Base-by-base conservation (phyloP, 2,888 invertebrate genomes). In the Caenorhabditis doughertyi region DNA sequence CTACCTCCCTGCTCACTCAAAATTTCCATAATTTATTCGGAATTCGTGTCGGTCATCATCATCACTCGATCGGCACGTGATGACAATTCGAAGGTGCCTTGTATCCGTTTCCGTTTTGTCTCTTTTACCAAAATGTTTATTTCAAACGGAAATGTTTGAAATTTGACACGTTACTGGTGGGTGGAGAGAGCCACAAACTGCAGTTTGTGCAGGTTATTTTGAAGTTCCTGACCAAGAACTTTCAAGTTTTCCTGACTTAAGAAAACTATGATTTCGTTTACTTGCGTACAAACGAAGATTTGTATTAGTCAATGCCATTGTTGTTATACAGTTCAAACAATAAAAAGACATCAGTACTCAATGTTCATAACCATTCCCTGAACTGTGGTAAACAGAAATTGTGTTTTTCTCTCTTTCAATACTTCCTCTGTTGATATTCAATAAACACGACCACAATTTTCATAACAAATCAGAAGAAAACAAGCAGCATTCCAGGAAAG, bases 111-210 rank as follows among this genome's bases (percentile, higher is more conserved):
- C 65, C 65, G 65, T 51, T 65, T 65, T 25, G 51, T 51, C 51
- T 64, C 51, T 49, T 51, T 64, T 65, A 44, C 64, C 25, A 47
- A 49, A 58, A 58, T 71, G 71, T 71, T 71, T 71, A 60, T 72
- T 27, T 58, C 62, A 39, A 72, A 39, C 72, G 65, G 67, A 76
- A 76, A 76, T 67, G 74, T 76, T 65, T 67, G 74, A 64, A 76
- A 76, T 76, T 51, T 16, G 74, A 65, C 32, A 60, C 60, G 32
- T 39, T 39, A 13, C 16, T 9, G 27, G 55, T 35, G 47, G 65
- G 74, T 29, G 64, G 53, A 42, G 44, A n/a, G 29, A 51, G 13
- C 51, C 25, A 21, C 32, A 72, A 51, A 25, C 23, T 51, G 23
- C 42, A 25, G 25, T 25, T 2, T 29, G 23, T 47, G 18, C 8